These are phyloP conservation scores for Eulemur rufifrons DNA, from an alignment of 2,113 vertebrate genomes.

Conservation along the genomic window DNA sequence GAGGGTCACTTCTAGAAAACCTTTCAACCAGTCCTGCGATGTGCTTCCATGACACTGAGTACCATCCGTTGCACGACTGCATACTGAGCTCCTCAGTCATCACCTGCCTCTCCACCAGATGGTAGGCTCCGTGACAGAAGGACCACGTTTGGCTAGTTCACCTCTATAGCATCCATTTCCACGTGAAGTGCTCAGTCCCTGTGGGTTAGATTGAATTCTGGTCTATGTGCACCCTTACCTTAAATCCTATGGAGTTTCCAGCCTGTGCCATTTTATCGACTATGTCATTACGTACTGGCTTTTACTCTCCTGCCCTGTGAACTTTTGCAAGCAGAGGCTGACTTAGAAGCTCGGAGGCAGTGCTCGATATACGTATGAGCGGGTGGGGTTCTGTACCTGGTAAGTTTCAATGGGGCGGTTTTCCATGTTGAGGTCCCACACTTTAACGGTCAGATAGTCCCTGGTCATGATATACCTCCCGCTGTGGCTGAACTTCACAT, in stretches of 20 bases:
- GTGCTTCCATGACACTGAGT: background rate
- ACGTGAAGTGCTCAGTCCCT: background rate
- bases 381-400: conserved; percentile 85
- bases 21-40: no score
- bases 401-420: conserved; percentile 96
- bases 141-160: background rate
- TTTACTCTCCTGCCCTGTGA: background rate
- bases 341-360: background rate
- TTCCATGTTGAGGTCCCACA: conserved; percentile 99
- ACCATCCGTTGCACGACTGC: background rate
- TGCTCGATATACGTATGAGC: accelerated
- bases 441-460: conserved; percentile 97
- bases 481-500: conserved; percentile 98
- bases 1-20: background rate
- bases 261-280: background rate
- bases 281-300: background rate
- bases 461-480: conserved; percentile 97
- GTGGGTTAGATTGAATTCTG: background rate
- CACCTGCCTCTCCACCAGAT: background rate
- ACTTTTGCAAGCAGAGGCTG: background rate
- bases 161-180: background rate
- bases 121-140: background rate
- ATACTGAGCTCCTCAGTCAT: background rate
- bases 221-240: background rate
- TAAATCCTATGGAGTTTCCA: background rate